A percentile compares a stretch with the other conserved stretches of the same genome.
Evolutionary conservation across 2,888 invertebrate genomes (phyloP).

Genomic region (Drosophila mayaguana): DNA sequence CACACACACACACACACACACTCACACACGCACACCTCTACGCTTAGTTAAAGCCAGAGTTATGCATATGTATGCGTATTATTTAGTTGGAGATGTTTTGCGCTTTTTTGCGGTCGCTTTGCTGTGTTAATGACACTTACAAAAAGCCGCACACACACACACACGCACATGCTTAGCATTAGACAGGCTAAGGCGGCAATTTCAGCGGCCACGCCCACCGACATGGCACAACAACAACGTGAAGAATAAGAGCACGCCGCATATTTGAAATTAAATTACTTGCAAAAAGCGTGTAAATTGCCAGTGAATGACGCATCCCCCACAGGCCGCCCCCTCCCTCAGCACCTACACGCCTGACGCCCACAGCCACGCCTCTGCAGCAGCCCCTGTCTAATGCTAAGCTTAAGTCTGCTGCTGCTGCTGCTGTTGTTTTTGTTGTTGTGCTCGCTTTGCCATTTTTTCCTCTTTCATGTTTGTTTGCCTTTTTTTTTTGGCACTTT

Average conservation of each 20-base stretch:
- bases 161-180: constrained; percentile 4
- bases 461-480: constrained; percentile 1
- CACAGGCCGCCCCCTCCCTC: not conserved
- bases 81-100: constrained; percentile 68
- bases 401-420: constrained; percentile 21
- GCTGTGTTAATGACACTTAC: constrained; percentile 79
- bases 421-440: constrained; percentile 20
- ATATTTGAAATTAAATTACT: constrained; percentile 81
- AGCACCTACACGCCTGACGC: too few relatives aligned
- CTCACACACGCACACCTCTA: not conserved
- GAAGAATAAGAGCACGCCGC: constrained; percentile 22
- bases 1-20: constrained; percentile 19
- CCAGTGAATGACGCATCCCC: constrained; percentile 62
- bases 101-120: constrained; percentile 80
- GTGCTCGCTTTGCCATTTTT: constrained; percentile 2
- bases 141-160: constrained; percentile 15
- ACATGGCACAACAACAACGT: constrained; percentile 1
- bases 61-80: constrained; percentile 57
- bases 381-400: constrained; percentile 50
- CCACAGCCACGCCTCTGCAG: not conserved
- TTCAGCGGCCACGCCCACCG: constrained; percentile 46
- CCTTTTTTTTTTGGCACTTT: constrained; percentile 34
- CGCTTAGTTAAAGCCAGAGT: constrained; percentile 22
- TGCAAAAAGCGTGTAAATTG: constrained; percentile 80
- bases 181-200: constrained; percentile 50